Base-by-base conservation (phyloP, 2,888 invertebrate species). In the Noctua comes region DNA sequence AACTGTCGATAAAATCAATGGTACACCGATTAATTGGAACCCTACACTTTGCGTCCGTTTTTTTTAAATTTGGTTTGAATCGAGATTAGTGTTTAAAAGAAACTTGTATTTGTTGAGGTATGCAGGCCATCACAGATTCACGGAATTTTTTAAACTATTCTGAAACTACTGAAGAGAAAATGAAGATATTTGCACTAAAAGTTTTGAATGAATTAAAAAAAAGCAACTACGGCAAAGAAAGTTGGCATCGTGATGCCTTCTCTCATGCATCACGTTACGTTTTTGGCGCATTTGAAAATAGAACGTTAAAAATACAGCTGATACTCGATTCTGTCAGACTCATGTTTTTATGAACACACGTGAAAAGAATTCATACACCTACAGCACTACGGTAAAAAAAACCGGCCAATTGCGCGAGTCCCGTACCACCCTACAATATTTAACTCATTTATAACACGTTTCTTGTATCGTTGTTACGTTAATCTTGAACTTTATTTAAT, bases 221-320 rank as follows among this genome's bases (percentile, higher is more conserved):
- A 69, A 72, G 71, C 31, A 54, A 46, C 6, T 43, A 66, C 31
- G 27, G 24, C 64, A 73, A 57, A 64, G 74, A 85, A 80, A 85
- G 85, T 85, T 86, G 87, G 87, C 85, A 82, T 62, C 77, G 43
- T 68, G 73, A 68, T 64, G 59, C 57, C 51, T 71, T 27, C 40
- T 86, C 83, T 80, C 78, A 80, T 73, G 75, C 79, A 80, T 83
- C 77, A 80, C 66, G 75, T 73, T 83, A 74, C 76, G 72, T 82
- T 82, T 88, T 87, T 89, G 86, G 86, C 84, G 62, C 77, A 81
- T 86, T 87, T 72, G 74, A 84, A 88, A 88, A 87, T 87, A 84
- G 89, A 88, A 84, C 76, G 66, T 69, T 78, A 73, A 80, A 87
- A 85, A 86, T 68, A 82, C 54, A 75, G 43, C 31, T 70, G 73